These are phyloP conservation scores for Pollenia griseotomentosa DNA, from an alignment of 2,888 invertebrate genomes.

Conservation along the genomic window DNA sequence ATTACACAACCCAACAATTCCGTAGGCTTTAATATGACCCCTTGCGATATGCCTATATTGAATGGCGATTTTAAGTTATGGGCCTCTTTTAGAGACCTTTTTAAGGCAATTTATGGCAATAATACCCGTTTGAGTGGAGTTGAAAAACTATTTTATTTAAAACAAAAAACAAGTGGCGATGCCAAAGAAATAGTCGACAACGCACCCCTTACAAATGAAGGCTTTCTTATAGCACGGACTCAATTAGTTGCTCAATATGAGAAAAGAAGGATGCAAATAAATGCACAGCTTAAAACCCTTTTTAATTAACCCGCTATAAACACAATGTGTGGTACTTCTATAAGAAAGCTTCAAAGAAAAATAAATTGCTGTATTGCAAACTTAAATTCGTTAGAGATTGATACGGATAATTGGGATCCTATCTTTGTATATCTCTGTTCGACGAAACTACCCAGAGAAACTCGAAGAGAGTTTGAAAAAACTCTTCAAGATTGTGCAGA, in stretches of 20 bases:
- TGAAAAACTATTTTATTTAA: not conserved
- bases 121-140: not conserved
- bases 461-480: constrained; percentile 2
- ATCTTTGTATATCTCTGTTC: not conserved
- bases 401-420: not conserved
- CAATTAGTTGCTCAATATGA: not conserved
- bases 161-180: not conserved
- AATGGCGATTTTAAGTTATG: too few species aligned
- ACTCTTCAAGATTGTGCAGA: not conserved
- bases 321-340: too few species aligned
- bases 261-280: not conserved
- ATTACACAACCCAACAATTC: too few species aligned
- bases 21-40: too few species aligned
- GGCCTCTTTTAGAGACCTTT: too few species aligned
- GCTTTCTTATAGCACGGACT: not conserved
- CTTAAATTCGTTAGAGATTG: not conserved
- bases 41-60: too few species aligned
- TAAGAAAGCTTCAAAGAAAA: too few species aligned
- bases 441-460: constrained; percentile 11
- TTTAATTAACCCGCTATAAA: not conserved
- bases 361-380: not conserved
- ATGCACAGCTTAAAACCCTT: not conserved
- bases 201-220: not conserved
- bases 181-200: constrained; percentile 4
- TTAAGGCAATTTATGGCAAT: too few species aligned